A percentile compares a stretch with the other conserved stretches of the same genome.
phyloP scores from a whole-genome alignment of 2,888 invertebrate species.

The Drosophila infuscata region DNA sequence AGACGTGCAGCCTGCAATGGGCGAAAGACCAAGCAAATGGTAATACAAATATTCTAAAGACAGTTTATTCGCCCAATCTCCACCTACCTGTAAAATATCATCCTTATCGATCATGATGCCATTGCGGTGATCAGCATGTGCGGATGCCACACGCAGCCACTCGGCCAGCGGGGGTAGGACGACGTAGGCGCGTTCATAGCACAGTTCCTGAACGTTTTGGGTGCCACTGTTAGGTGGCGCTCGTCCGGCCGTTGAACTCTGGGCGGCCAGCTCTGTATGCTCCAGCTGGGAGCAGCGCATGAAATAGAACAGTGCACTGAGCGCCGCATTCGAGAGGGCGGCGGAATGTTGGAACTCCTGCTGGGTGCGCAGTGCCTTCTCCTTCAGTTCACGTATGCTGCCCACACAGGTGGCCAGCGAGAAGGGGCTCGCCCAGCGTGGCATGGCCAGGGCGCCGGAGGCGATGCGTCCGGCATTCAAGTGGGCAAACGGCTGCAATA shows the following conservation, averaged over 20 bases:
- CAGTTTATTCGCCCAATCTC: background rate
- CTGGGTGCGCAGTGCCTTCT: constrained; percentile 88
- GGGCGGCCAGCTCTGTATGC: constrained; percentile 87
- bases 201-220: constrained; percentile 88
- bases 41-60: background rate
- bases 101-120: constrained; percentile 92
- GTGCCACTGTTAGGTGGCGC: constrained; percentile 68
- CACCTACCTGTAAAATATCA: constrained; percentile 91
- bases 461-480: constrained; percentile 95
- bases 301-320: constrained; percentile 94
- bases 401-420: constrained; percentile 94
- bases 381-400: constrained; percentile 91
- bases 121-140: constrained; percentile 92
- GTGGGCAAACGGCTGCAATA: constrained; percentile 95
- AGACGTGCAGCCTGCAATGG: constrained; percentile 88
- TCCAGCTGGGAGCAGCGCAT: constrained; percentile 96
- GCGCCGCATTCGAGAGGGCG: constrained; percentile 88
- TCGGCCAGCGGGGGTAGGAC: constrained; percentile 96
- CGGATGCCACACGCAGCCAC: constrained; percentile 93
- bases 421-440: constrained; percentile 92
- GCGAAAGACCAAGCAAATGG: background rate
- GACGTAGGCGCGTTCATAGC: constrained; percentile 94
- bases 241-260: constrained; percentile 62
- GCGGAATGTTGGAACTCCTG: constrained; percentile 86
- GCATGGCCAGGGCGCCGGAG: constrained; percentile 93